Evolutionary conservation across 2,113 vertebrate species (phyloP), one percentile per base, ranked within the genome.

Genomic region (Tupaia tana): DNA sequence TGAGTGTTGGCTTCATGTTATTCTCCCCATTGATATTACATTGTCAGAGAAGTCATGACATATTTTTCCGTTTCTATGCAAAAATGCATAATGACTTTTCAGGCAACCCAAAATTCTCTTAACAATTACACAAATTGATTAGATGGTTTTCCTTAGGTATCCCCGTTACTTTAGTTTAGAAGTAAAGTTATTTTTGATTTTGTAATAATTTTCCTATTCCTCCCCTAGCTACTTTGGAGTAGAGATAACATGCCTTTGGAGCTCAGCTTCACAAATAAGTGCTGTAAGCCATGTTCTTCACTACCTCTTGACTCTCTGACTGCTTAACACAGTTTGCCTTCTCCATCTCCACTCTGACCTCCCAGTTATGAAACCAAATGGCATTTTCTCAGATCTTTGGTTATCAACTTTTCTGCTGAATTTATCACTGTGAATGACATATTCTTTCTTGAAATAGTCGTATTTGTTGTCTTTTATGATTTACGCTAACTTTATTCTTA

Each of bases 381-480:
- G 19, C 9, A 29, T 86, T 9, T 66, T 54, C 14, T 79, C 15
- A 79, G 27, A 64, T 79, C 4, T 86, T 70, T 88, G 61, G 27
- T 80, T 86, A 59, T 54, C 7, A 2, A 24, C 6, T 15, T 96
- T 80, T 71, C n/a, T 81, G 66, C 11, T 66, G 84, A 90, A 56
- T 88, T 61, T 90, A 85, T 54, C 43, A 34, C 54, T 91, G 59
- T 67, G 71, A 18, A 69, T 82, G 31, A 59, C 10, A 19, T 71
- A n/a, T 34, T 64, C 18, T 27, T 93, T 94, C 29, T 80, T 66
- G n/a, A 90, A 94, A 87, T 81, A 24, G 2, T 84, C 74, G 70
- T 83, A 18, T 27, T 81, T 15, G 69, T n/a, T 88, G 58, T 27
- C 34, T 7, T 91, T 66, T 43, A 56, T 92, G 20, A 31, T 22